Percentiles rank a stretch among this genome's conserved stretches.
phyloP scores from a whole-genome alignment of 1,140 invertebrate species.

The Drosophila auraria region DNA sequence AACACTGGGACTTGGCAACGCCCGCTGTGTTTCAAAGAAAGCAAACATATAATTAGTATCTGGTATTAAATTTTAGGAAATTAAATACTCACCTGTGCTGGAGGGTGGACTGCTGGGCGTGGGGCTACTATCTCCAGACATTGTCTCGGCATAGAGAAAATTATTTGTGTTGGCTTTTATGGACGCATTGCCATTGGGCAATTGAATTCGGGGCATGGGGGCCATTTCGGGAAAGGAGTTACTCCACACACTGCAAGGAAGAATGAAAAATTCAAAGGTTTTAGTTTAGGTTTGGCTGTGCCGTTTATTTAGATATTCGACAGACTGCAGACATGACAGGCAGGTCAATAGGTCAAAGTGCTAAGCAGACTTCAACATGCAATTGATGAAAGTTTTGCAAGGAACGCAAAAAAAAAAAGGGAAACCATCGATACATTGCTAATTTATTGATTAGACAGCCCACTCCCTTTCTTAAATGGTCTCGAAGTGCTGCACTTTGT shows the following conservation, averaged over 20 bases:
- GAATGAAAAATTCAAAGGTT: conserved; percentile 2
- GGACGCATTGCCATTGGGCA: conserved; percentile 58
- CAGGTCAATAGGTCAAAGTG: conserved; percentile 69
- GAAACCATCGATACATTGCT: conserved; percentile 1
- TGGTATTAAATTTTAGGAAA: background rate
- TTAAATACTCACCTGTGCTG: conserved; percentile 69
- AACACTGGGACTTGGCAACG: conserved; percentile 86
- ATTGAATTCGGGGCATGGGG: conserved; percentile 79
- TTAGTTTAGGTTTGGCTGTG: conserved; percentile 1
- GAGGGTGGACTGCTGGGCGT: conserved; percentile 82
- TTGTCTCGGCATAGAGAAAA: conserved; percentile 77
- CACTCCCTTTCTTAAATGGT: no score
- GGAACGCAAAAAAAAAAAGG: conserved; percentile 2
- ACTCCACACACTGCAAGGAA: conserved; percentile 28
- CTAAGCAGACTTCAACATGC: conserved; percentile 45
- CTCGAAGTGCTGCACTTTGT: background rate
- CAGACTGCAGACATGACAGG: conserved; percentile 25
- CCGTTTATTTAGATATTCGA: conserved; percentile 5
- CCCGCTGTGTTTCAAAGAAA: conserved; percentile 42
- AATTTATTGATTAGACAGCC: conserved; percentile 21
- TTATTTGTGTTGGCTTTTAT: conserved; percentile 70
- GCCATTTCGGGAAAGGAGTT: conserved; percentile 59
- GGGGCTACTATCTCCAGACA: conserved; percentile 80
- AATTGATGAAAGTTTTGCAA: conserved; percentile 31
- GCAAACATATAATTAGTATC: background rate